These are phyloP conservation scores for Trididemnum miniatum DNA, from an alignment of 23 tunicate species.

Conservation along the genomic window DNA sequence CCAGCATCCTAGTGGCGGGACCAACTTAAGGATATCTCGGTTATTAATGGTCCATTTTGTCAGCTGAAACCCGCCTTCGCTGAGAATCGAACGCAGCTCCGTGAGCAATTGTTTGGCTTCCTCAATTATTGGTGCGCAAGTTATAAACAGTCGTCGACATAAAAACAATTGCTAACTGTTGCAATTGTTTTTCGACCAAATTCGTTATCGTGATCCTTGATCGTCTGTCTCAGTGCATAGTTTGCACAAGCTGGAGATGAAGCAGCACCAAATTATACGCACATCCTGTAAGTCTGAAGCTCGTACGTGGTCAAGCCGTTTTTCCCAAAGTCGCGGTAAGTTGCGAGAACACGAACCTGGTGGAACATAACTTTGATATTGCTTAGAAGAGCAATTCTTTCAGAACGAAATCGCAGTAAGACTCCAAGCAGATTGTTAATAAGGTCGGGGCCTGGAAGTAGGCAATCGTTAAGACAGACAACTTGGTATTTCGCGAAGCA, in stretches of 20 bases:
- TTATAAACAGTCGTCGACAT: too few relatives aligned
- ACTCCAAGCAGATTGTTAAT: slow-evolving; percentile 22
- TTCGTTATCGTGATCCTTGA: background rate
- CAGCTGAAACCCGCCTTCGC: slow-evolving; percentile 37
- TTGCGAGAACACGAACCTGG: background rate
- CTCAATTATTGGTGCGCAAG: too few relatives aligned
- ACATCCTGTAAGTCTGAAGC: background rate
- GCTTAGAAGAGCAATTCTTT: background rate
- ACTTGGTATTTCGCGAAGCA: slow-evolving; percentile 37
- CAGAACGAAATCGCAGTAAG: background rate
- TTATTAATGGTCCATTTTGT: slow-evolving; percentile 45
- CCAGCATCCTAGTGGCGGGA: slow-evolving; percentile 30
- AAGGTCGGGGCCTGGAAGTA: slow-evolving; percentile 14
- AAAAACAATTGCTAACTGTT: background rate
- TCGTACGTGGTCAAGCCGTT: background rate
- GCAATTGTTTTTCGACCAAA: background rate
- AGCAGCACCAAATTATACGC: slow-evolving; percentile 28
- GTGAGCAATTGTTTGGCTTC: too few relatives aligned
- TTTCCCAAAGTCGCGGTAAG: slow-evolving; percentile 16
- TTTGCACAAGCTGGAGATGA: slow-evolving; percentile 22
- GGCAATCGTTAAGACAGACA: slow-evolving; percentile 26
- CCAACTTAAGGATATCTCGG: slow-evolving; percentile 25
- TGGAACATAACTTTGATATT: slow-evolving; percentile 15
- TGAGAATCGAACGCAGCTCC: too few relatives aligned
- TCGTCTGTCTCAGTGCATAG: slow-evolving; percentile 13